phyloP scores from a whole-genome alignment of 2,113 vertebrate genomes.

The Lasiurus cinereus region DNA sequence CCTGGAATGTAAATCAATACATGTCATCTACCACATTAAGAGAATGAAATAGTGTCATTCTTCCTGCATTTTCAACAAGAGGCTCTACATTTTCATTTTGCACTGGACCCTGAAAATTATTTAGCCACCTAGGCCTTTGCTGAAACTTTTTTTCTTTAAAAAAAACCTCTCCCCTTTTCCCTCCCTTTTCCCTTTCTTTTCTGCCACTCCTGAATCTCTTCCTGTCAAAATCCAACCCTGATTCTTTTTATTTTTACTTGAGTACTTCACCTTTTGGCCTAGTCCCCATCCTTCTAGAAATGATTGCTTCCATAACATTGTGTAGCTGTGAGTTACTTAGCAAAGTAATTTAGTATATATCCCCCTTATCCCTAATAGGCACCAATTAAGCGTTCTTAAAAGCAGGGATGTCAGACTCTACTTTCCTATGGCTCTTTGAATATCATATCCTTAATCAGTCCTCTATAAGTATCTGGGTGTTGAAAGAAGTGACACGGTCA shows the following conservation, averaged over 20 bases:
- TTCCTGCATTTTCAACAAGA: no score
- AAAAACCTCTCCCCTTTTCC: background rate
- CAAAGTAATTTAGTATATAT: background rate
- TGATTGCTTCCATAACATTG: background rate
- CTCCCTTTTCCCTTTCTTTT: background rate
- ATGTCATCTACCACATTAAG: background rate
- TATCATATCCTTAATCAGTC: background rate
- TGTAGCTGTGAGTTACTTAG: background rate
- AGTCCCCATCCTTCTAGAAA: background rate
- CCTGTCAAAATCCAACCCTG: background rate
- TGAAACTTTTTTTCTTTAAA: background rate
- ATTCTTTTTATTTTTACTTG: background rate
- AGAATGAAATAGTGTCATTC: background rate
- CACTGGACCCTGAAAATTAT: no score
- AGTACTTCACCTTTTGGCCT: background rate
- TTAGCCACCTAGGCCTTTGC: background rate
- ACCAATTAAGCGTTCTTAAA: background rate
- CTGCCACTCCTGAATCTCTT: background rate
- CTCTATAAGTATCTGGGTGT: background rate
- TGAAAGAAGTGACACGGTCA: background rate
- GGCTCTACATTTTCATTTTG: no score
- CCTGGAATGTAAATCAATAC: background rate
- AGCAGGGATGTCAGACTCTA: background rate
- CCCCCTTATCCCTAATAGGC: background rate
- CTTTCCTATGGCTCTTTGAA: background rate